Percentiles rank a stretch among this genome's conserved stretches.
Evolutionary conservation across 1,140 invertebrate species (phyloP).

Genomic region (Parasteatoda tepidariorum): DNA sequence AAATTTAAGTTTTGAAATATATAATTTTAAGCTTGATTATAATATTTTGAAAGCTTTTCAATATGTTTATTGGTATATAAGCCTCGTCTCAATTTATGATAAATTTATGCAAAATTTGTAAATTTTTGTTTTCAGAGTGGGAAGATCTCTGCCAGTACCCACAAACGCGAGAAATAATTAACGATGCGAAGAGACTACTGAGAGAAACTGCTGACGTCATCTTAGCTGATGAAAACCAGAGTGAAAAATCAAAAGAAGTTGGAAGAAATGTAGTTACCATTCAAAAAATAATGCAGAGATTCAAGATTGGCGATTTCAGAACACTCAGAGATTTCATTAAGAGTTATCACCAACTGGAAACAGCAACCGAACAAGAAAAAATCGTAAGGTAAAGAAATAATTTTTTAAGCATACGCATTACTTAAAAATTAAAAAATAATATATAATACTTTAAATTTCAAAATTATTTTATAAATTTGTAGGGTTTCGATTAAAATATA

Average conservation of each 20-base stretch:
- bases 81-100: too few relatives aligned
- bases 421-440: too few relatives aligned
- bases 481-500: too few relatives aligned
- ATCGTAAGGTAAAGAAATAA: slow-evolving; percentile 8
- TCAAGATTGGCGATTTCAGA: neutral
- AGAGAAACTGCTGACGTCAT: neutral
- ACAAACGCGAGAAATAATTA: neutral
- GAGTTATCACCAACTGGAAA: neutral
- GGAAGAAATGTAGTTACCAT: neutral
- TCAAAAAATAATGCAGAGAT: neutral
- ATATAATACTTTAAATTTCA: too few relatives aligned
- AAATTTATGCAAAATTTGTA: neutral
- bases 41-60: too few relatives aligned
- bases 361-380: neutral
- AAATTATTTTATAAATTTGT: too few relatives aligned
- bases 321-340: neutral
- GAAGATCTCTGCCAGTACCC: neutral
- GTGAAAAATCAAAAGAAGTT: slow-evolving; percentile 8
- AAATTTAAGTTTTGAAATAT: too few relatives aligned
- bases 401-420: too few relatives aligned
- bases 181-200: neutral
- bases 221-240: slow-evolving; percentile 6
- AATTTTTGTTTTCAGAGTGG: neutral
- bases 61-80: too few relatives aligned
- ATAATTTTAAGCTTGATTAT: too few relatives aligned